phyloP scores from a whole-genome alignment of 2,113 vertebrate genomes.

The Gasterosteus nipponicus region DNA sequence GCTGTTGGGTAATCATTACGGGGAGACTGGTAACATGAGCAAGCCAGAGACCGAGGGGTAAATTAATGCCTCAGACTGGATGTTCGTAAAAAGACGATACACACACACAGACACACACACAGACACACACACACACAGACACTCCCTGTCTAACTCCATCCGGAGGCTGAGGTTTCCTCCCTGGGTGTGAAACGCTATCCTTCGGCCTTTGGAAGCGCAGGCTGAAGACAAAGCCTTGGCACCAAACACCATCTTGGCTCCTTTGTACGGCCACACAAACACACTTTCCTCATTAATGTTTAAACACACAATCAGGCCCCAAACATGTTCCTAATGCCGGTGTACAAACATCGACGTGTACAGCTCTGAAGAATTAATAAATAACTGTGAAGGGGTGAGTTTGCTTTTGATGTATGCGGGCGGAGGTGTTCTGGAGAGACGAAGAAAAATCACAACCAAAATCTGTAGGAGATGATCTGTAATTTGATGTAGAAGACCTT shows the following conservation, averaged over 20 bases:
- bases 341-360: conserved; percentile 12
- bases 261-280: conserved; percentile 32
- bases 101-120: neutral
- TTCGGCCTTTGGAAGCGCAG: conserved; percentile 51
- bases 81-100: neutral
- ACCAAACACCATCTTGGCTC: conserved; percentile 30
- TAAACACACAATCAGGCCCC: conserved; percentile 49
- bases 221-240: conserved; percentile 48
- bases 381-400: conserved; percentile 2
- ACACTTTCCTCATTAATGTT: conserved; percentile 69
- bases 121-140: neutral
- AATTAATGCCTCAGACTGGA: conserved; percentile 12
- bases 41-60: conserved; percentile 4
- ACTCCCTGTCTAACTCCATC: conserved; percentile 21
- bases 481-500: conserved; percentile 46
- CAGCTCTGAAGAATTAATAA: conserved; percentile 19
- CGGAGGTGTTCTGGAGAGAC: conserved; percentile 14
- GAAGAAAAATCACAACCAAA: conserved; percentile 23
- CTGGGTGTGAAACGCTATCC: conserved; percentile 33
- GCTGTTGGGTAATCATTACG: conserved; percentile 43
- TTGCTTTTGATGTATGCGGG: conserved; percentile 13
- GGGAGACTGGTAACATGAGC: conserved; percentile 12
- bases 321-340: conserved; percentile 17
- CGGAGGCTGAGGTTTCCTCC: conserved; percentile 39
- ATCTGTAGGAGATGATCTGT: conserved; percentile 49